Evolutionary conservation across 2,113 vertebrate genomes (phyloP).

Genomic region (Urocynchramus pylzowi): DNA sequence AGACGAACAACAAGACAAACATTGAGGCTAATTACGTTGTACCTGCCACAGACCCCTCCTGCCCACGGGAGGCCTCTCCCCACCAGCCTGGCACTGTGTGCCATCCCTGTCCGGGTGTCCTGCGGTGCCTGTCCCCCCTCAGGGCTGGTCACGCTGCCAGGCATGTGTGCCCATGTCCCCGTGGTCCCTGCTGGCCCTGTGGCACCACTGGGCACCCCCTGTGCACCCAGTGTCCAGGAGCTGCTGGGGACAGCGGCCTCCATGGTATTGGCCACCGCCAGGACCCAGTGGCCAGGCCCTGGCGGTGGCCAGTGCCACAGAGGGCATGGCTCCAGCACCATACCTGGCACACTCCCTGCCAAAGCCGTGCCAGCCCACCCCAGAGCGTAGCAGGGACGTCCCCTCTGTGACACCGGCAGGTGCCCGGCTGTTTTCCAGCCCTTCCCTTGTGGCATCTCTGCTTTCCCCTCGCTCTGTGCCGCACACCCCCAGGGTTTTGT

Average conservation of each 20-base stretch:
- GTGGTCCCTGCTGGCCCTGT: rapidly evolving
- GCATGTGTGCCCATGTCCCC: rapidly evolving
- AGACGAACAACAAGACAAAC: slow-evolving; percentile 53
- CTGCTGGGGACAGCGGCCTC: not conserved
- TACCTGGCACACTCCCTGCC: not conserved
- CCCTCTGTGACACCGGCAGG: rapidly evolving
- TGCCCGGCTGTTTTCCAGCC: not conserved
- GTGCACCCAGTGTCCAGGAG: rapidly evolving
- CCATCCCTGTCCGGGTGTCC: not conserved
- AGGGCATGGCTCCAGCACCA: not conserved
- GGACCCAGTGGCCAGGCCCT: not conserved
- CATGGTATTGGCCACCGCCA: rapidly evolving
- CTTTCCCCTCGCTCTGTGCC: not conserved
- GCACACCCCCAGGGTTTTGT: slow-evolving; percentile 40
- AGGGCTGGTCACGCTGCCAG: not conserved
- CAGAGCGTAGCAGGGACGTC: rapidly evolving
- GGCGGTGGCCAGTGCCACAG: not conserved
- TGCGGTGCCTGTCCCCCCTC: rapidly evolving
- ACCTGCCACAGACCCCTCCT: not conserved
- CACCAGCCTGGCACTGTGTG: rapidly evolving
- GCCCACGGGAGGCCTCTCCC: rapidly evolving
- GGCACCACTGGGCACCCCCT: rapidly evolving
- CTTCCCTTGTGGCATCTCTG: not conserved
- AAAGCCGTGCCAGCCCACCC: not conserved
- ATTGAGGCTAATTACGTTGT: slow-evolving; percentile 67